phyloP scores from a whole-genome alignment of 2,888 invertebrate genomes.

The Leptothorax acervorum region DNA sequence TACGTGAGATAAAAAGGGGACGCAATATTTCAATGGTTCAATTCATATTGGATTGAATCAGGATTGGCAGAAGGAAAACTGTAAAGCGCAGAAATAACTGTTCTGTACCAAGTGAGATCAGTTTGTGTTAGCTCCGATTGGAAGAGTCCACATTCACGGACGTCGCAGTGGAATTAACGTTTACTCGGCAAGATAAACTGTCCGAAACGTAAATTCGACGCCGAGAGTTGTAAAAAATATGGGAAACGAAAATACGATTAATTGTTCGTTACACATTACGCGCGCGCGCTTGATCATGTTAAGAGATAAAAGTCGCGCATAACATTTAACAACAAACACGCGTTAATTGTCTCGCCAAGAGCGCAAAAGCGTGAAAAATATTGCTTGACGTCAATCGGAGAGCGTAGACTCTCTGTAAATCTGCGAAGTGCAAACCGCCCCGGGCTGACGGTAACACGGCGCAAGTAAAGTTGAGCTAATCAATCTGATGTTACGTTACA shows the following conservation, averaged over 20 bases:
- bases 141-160: neutral
- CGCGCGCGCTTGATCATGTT: neutral
- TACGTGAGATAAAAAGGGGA: constrained; percentile 5
- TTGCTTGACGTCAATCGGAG: neutral
- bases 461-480: constrained; percentile 52
- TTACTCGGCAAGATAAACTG: neutral
- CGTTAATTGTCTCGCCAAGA: neutral
- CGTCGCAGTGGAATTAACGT: neutral
- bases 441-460: constrained; percentile 7
- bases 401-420: constrained; percentile 1
- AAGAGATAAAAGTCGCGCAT: neutral
- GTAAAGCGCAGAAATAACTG: constrained; percentile 12
- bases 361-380: neutral
- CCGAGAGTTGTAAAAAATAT: neutral
- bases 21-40: constrained; percentile 10
- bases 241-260: neutral
- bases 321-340: constrained; percentile 3
- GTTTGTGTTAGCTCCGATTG: constrained; percentile 32
- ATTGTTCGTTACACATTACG: neutral
- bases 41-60: constrained; percentile 14
- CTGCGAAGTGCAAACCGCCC: constrained; percentile 22
- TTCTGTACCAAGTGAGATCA: neutral
- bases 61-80: constrained; percentile 21
- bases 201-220: neutral
- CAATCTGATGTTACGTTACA: constrained; percentile 48